Evolutionary conservation across 1,140 invertebrate genomes (phyloP).

Genomic region (Pemphigus obesinymphae): DNA sequence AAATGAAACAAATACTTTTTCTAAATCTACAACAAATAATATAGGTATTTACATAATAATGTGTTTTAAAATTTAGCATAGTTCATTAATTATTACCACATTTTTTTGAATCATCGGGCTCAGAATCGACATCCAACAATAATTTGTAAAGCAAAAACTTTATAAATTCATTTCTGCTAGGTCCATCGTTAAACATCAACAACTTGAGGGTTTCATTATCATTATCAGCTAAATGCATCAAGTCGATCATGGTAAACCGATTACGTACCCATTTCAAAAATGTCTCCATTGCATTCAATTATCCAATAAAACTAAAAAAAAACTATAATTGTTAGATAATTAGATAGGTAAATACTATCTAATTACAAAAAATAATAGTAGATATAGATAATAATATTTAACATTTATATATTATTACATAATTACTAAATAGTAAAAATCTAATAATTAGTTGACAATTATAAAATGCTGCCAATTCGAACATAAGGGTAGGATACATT

Average conservation of each 20-base stretch:
- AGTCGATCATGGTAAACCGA: background rate
- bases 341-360: too few relatives aligned
- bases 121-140: background rate
- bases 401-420: too few relatives aligned
- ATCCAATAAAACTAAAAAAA: too few relatives aligned
- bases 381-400: too few relatives aligned
- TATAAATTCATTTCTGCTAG: conserved; percentile 10
- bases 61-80: background rate
- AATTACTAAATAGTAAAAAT: too few relatives aligned
- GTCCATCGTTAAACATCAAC: conserved; percentile 16
- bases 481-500: too few relatives aligned
- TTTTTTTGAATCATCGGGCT: background rate
- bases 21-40: conserved; percentile 9
- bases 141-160: background rate
- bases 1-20: conserved; percentile 12
- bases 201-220: background rate
- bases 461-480: too few relatives aligned
- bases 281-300: background rate
- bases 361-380: too few relatives aligned
- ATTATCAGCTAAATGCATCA: background rate
- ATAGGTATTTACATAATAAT: background rate
- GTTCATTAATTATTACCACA: background rate
- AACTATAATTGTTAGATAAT: too few relatives aligned
- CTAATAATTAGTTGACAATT: too few relatives aligned
- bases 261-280: conserved; percentile 11